Percentiles rank a stretch among this genome's conserved stretches.
These are phyloP conservation scores for Lasioglossum baleicum DNA, from an alignment of 1,140 invertebrate genomes.

Conservation along the genomic window DNA sequence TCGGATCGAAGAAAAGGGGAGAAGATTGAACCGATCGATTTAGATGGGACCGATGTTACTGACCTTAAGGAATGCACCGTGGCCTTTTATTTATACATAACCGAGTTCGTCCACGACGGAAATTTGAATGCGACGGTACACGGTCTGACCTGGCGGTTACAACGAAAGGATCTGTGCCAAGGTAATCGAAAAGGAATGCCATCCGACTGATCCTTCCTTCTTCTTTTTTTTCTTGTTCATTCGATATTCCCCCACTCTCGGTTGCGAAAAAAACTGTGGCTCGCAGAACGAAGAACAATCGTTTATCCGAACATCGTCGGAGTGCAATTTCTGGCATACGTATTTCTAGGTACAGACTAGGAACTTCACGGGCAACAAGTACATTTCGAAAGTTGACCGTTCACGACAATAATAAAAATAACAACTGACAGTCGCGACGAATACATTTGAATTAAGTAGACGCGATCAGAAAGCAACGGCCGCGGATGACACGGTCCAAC, in stretches of 20 bases:
- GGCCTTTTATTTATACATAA: slow-evolving; percentile 58
- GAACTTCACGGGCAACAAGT: no score
- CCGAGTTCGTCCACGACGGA: slow-evolving; percentile 48
- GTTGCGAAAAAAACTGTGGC: no score
- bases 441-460: no score
- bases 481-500: no score
- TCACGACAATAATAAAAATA: no score
- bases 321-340: no score
- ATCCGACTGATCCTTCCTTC: slow-evolving; percentile 22
- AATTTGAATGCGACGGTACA: slow-evolving; percentile 56
- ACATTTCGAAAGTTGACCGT: no score
- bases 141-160: slow-evolving; percentile 39
- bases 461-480: no score
- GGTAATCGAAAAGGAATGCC: slow-evolving; percentile 54
- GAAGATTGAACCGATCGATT: neutral
- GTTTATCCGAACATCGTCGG: no score
- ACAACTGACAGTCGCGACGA: no score
- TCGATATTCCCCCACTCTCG: slow-evolving; percentile 1
- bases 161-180: slow-evolving; percentile 57
- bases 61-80: slow-evolving; percentile 49
- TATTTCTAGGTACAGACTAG: no score
- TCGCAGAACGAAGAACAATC: no score
- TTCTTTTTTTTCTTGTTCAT: neutral
- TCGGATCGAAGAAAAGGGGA: neutral
- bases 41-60: slow-evolving; percentile 37